Conservation (phyloP, 2,113 vertebrate species). For the Dendropsophus ebraccatus region DNA sequence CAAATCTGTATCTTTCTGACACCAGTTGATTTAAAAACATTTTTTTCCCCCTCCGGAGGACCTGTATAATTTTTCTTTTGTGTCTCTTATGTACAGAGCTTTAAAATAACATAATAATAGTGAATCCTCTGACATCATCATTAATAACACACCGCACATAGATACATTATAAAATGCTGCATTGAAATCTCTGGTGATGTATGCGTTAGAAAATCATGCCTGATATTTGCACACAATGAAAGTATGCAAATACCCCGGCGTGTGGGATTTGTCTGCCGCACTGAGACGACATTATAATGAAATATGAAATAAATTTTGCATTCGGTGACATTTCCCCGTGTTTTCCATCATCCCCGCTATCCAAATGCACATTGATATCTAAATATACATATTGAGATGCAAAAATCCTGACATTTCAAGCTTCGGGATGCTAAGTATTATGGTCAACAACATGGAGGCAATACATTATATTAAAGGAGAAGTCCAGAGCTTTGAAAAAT, state of each 20-base stretch:
- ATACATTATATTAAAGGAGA: neutral
- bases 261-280: neutral
- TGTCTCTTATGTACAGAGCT: neutral
- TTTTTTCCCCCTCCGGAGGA: no score
- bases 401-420: neutral
- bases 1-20: no score
- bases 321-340: slow-evolving; percentile 14
- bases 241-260: neutral
- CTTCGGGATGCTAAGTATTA: neutral
- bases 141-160: neutral
- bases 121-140: neutral
- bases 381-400: neutral
- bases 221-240: slow-evolving; percentile 20
- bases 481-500: no score
- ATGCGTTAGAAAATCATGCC: neutral
- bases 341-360: neutral
- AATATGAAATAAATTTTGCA: slow-evolving; percentile 33
- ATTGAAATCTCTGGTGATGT: neutral
- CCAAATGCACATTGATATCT: neutral
- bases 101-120: no score
- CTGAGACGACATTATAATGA: slow-evolving; percentile 8
- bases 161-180: neutral
- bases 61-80: no score
- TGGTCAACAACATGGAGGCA: neutral
- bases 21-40: no score